These are phyloP conservation scores for Trinectes maculatus DNA, from an alignment of 2,113 vertebrate genomes.

Conservation along the genomic window DNA sequence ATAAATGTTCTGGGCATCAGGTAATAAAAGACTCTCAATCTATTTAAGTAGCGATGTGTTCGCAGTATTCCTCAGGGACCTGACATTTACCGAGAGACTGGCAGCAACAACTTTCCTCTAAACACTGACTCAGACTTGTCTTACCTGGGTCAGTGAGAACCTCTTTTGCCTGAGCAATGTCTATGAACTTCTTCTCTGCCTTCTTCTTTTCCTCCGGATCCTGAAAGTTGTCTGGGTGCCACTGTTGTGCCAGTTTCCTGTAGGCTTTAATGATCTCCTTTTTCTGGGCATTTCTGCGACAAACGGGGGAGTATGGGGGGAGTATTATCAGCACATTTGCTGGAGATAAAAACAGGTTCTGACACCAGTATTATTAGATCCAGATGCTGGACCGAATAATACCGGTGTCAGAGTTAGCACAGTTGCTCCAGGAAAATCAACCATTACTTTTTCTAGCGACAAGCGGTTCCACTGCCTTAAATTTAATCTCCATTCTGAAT, in stretches of 20 bases:
- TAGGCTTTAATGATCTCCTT: conserved; percentile 98
- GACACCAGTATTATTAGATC: not conserved
- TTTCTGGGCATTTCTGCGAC: conserved; percentile 91
- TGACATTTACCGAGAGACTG: conserved; percentile 29
- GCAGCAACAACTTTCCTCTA: conserved; percentile 7
- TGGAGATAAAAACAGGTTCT: not conserved
- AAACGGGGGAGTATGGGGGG: not conserved
- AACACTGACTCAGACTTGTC: not conserved
- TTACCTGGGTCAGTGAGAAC: conserved; percentile 97
- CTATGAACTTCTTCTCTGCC: conserved; percentile 98
- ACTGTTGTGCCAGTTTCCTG: conserved; percentile 94
- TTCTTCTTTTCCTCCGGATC: conserved; percentile 94
- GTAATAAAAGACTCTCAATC: not conserved
- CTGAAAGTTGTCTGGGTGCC: conserved; percentile 99
- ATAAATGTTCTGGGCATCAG: not conserved
- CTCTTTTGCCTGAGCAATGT: conserved; percentile 98
- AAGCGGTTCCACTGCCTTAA: not conserved
- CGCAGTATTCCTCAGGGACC: conserved; percentile 8
- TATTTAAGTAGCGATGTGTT: not conserved
- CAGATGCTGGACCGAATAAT: conserved; percentile 16
- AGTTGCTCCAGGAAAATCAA: not conserved
- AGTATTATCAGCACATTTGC: conserved; percentile 18
- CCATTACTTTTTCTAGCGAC: not conserved
- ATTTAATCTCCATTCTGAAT: not conserved
- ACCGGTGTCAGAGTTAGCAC: not conserved